Evolutionary conservation across 1,140 invertebrate genomes (phyloP).

Genomic region (Sycobia sp.): DNA sequence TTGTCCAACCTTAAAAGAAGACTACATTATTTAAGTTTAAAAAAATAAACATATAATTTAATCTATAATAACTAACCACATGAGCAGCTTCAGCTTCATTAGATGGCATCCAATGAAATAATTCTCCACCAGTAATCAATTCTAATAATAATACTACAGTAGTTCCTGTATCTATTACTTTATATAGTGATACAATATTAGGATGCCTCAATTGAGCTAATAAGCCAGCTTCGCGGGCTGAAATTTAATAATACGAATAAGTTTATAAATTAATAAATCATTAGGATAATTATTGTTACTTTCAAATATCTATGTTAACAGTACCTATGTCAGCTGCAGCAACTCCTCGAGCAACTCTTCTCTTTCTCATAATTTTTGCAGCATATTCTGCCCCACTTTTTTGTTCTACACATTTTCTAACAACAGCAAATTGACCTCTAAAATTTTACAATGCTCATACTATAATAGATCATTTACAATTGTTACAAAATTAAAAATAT

Average conservation of each 20-base stretch:
- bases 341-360: constrained; percentile 65
- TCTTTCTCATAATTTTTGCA: constrained; percentile 74
- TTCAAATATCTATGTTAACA: constrained; percentile 7
- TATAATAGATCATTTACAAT: background rate
- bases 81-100: constrained; percentile 71
- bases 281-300: constrained; percentile 7
- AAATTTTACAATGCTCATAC: constrained; percentile 29
- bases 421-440: constrained; percentile 77
- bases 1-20: constrained; percentile 63
- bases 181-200: constrained; percentile 68
- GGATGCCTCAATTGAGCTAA: constrained; percentile 67
- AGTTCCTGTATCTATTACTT: constrained; percentile 69
- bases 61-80: constrained; percentile 52
- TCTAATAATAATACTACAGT: constrained; percentile 72
- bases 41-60: constrained; percentile 8
- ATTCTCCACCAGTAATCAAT: constrained; percentile 68
- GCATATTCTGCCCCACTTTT: constrained; percentile 68
- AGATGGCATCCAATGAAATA: constrained; percentile 68
- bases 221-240: constrained; percentile 68
- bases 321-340: constrained; percentile 64
- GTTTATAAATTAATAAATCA: no score
- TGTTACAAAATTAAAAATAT: constrained; percentile 11
- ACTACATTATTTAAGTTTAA: constrained; percentile 4
- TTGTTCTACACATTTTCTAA: constrained; percentile 67
- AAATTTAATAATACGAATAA: no score